Base-by-base conservation (phyloP, 2,888 invertebrate species). In the Emesis furor region DNA sequence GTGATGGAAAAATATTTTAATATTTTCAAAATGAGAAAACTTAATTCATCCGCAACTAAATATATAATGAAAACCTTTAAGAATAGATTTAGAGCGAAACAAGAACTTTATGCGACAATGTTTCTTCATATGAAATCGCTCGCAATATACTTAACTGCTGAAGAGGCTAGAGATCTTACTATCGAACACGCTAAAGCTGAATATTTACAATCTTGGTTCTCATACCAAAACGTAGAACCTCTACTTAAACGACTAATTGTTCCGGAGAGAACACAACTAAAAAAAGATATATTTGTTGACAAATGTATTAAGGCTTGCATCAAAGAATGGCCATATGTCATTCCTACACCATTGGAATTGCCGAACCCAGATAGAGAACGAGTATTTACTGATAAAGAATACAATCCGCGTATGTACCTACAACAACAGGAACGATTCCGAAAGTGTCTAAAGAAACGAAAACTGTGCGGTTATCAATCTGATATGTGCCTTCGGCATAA, bases 201-300 rank as follows among this genome's bases (percentile, higher is more conserved):
- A n/a, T 95, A 92, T 76, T 82, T 95, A 8, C 46, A 79, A 7
- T 24, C 78, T 51, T 92, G 92, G 91, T 93, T 95, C 77, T 78
- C 90, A 2, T 95, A 93, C 76, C 91, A 93, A 85, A 87, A 81
- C 8, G 92, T 93, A 0, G 94, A 95, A 81, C 93, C 93, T 2
- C 85, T 94, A 1, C 84, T 94, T 14, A 94, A 93, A 83, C 88
- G 91, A n/a, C 55, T 94, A 2, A 88, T 82, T 2, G 78, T 81
- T 0, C 83, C 91, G 2, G 92, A 92, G 32, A 90, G 93, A 84
- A 77, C 88, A 0, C 77, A 82, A 0, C 91, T 94, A 24, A 93
- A 93, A 76, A 94, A 94, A 83, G 86, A 83, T 75, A 83, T 94
- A 24, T 94, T 94, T 75, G 90, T 93, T 17, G 90, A 92, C 1